A percentile compares a stretch with the other conserved stretches of the same genome.
These are phyloP conservation scores for Melospiza georgiana DNA, from an alignment of 2,113 vertebrate species.

Conservation along the genomic window DNA sequence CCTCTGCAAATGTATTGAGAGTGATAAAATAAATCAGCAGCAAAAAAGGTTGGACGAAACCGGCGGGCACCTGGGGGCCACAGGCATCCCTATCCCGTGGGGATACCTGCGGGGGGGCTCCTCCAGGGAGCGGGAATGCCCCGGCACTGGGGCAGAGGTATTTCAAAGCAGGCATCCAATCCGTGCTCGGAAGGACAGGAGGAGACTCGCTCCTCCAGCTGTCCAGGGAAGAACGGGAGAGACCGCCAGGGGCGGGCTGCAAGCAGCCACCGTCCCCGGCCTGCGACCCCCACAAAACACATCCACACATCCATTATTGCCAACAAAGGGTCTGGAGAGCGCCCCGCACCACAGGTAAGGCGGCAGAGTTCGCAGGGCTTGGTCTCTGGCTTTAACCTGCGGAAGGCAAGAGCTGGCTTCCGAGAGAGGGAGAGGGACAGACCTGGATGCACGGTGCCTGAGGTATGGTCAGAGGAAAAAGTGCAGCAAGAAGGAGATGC, in stretches of 20 bases:
- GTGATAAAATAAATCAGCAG: background rate
- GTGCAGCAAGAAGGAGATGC: slow-evolving; percentile 39
- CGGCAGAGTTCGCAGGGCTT: background rate
- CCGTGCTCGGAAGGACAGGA: slow-evolving; percentile 61
- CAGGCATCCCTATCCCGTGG: background rate
- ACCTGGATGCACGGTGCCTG: slow-evolving; percentile 23
- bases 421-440: background rate
- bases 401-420: background rate
- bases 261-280: background rate
- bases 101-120: background rate
- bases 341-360: background rate
- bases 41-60: background rate
- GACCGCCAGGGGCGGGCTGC: background rate
- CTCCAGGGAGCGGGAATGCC: slow-evolving; percentile 48
- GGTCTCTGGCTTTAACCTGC: background rate
- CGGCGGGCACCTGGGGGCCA: fast-evolving
- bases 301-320: background rate
- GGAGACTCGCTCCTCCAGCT: slow-evolving; percentile 66
- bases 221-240: background rate
- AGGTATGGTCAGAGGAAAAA: slow-evolving; percentile 61
- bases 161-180: slow-evolving; percentile 67
- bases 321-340: background rate
- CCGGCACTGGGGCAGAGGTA: slow-evolving; percentile 65
- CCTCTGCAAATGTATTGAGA: background rate
- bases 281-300: background rate